Percentiles rank a stretch among this genome's conserved stretches.
Evolutionary conservation across 2,888 invertebrate species (phyloP).

Genomic region (Trachelus stipa): DNA sequence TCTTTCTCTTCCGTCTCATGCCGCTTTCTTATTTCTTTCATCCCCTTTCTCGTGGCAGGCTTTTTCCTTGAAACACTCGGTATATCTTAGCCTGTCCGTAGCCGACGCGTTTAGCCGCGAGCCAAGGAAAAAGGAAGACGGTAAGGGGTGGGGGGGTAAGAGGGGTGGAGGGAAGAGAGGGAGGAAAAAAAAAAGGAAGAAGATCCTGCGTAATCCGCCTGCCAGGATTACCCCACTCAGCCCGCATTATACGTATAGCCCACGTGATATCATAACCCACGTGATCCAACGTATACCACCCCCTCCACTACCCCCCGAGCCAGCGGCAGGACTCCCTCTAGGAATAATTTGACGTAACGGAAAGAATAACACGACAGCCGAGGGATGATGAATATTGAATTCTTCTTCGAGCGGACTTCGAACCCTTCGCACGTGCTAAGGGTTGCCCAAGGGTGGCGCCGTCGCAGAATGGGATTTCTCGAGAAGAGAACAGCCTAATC

Average conservation of each 20-base stretch:
- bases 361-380: constrained; percentile 8
- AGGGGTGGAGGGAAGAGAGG: not conserved
- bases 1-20: constrained; percentile 14
- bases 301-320: not conserved
- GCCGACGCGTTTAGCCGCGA: constrained; percentile 29
- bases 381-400: not conserved
- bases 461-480: not conserved
- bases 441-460: not conserved
- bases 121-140: constrained; percentile 49
- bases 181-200: constrained; percentile 39
- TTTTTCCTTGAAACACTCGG: not conserved
- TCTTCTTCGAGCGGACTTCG: not conserved
- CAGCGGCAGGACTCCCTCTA: not conserved
- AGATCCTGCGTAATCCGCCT: constrained; percentile 61
- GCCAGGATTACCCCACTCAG: constrained; percentile 58
- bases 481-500: not conserved
- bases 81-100: constrained; percentile 7
- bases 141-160: not conserved
- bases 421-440: not conserved
- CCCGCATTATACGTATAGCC: constrained; percentile 44
- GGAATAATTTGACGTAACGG: constrained; percentile 7
- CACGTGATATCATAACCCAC: constrained; percentile 44
- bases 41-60: constrained; percentile 10
- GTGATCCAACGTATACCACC: constrained; percentile 10
- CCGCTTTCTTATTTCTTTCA: constrained; percentile 3